Base-by-base conservation (phyloP, 2,797 vertebrate species). In the Leptatherina wallacei region DNA sequence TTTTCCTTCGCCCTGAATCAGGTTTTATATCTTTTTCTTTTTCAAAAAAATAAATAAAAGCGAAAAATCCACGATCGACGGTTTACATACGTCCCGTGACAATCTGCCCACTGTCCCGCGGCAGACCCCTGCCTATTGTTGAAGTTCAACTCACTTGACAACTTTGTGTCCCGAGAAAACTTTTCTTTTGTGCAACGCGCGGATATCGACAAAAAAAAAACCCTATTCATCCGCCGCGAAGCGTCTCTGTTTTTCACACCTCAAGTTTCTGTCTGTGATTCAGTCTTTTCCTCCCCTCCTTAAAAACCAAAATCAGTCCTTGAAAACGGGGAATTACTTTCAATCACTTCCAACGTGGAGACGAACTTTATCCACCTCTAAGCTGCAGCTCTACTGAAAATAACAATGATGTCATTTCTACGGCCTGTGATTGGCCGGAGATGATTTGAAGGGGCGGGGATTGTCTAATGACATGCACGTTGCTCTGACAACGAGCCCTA, bases 351-450 rank as follows among this genome's bases (percentile, higher is more conserved):
- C 96, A 96, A 95, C 95, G 95, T 91, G 95, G 92, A 96, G 95
- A 96, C 94, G 95, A 96, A 97, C 96, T 97, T 98, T 98, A 97
- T 97, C 96, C 94, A 91, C 89, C 92, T 93, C 93, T 90, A 91
- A 93, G 94, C 94, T 95, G 94, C 92, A 95, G 94, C 96, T 94
- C 92, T 87, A 94, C 96, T 96, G 96, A 97, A 98, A 98, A 98
- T 98, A 98, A 97, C 96, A 96, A 98, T 98, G 96, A 98, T 97
- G 97, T 98, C 96, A 97, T 95, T 94, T 96, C 87, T 90, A 90
- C 87, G 83, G 88, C 74, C 88, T 85, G 84, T 86, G 90, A 97
- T 98, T 98, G 97, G 97, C 90, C 87, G 71, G 52, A 80, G 51
- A 75, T 61, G 88, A 79, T 75, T 79, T 47, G 69, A n/a, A 77